Evolutionary conservation across 1,140 invertebrate species (phyloP), one percentile per base, ranked within the genome.

Genomic region (Anoplophora glabripennis): DNA sequence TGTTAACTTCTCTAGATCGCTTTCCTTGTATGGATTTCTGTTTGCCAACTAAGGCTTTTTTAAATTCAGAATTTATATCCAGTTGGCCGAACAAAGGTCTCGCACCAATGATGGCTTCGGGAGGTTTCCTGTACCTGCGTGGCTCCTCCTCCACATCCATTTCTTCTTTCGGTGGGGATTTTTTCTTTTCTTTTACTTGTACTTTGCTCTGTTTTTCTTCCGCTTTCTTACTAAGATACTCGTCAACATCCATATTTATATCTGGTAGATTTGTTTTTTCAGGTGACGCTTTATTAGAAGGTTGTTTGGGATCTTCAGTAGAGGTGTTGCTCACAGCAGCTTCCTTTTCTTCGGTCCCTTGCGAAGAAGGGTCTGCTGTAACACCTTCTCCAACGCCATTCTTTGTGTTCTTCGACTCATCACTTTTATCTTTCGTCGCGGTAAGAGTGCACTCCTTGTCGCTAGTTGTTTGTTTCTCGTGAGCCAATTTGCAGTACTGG

Each of bases 21-120:
- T 54, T 65, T 7, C 48, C 54, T 52, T 63, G 51, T 21, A 64
- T 52, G 1, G 68, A 67, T 53, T 69, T 67, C 40, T 70, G 65
- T 17, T 65, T 65, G 7, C 64, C 64, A 53, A 64, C 63, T 10
- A 76, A 55, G 3, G 73, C 72, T 68, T 74, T 75, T 54, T 72
- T 69, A 45, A 76, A 71, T 64, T 75, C 73, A 18, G 59, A 57
- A 49, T 75, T 76, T 18, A 75, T 72, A 45, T 75, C 67, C 7
- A 70, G 14, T 61, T 70, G 67, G 0, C 74, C 71, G 58, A 75
- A 76, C 11, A 78, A 47, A 0, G 76, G 75, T 52, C 71, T 65
- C 0, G 75, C 75, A 9, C 76, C 76, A 28, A 72, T 72, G 4
- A 78, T 70, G 7, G 72, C 59, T 56, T 71, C 68, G 7, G 74